Percentiles rank a stretch among this genome's conserved stretches.
phyloP scores from a whole-genome alignment of 2,888 invertebrate species.

The Anoplius nigerrimus region DNA sequence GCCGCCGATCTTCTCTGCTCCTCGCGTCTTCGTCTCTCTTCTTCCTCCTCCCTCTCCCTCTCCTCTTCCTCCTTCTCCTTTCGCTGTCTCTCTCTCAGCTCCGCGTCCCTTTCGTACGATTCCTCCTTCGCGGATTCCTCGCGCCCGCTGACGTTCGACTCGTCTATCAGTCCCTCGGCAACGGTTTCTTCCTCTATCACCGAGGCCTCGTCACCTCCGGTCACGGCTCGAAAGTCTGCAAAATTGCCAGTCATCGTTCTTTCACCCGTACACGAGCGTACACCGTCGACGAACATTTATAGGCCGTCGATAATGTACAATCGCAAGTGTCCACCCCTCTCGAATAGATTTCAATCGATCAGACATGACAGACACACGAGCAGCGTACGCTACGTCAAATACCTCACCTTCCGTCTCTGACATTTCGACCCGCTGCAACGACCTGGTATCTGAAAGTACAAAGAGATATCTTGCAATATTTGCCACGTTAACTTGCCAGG shows the following conservation, averaged over 20 bases:
- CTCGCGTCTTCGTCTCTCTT: slow-evolving; percentile 30
- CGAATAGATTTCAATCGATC: too few species aligned
- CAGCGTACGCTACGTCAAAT: too few species aligned
- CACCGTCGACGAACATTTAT: too few species aligned
- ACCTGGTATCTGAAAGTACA: slow-evolving; percentile 58
- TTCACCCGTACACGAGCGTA: too few species aligned
- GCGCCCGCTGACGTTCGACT: slow-evolving; percentile 5
- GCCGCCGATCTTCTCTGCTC: too few species aligned
- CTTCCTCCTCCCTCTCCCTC: slow-evolving; percentile 43
- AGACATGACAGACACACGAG: too few species aligned
- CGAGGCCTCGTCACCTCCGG: slow-evolving; percentile 38
- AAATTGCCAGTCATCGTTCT: background rate
- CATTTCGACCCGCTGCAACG: slow-evolving; percentile 62
- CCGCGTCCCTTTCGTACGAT: slow-evolving; percentile 27
- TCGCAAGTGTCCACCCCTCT: too few species aligned
- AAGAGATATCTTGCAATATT: slow-evolving; percentile 14
- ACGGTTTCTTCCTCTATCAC: slow-evolving; percentile 24
- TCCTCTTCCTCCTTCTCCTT: slow-evolving; percentile 13
- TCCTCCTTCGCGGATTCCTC: slow-evolving; percentile 47
- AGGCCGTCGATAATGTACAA: too few species aligned
- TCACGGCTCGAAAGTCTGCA: background rate
- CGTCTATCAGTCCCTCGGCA: too few species aligned
- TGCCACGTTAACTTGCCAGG: too few species aligned
- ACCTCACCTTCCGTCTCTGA: slow-evolving; percentile 70
- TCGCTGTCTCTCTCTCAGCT: background rate